Percentiles rank a stretch among this genome's conserved stretches.
Evolutionary conservation across 2,113 vertebrate genomes (phyloP).

Genomic region (Leiothrix lutea): DNA sequence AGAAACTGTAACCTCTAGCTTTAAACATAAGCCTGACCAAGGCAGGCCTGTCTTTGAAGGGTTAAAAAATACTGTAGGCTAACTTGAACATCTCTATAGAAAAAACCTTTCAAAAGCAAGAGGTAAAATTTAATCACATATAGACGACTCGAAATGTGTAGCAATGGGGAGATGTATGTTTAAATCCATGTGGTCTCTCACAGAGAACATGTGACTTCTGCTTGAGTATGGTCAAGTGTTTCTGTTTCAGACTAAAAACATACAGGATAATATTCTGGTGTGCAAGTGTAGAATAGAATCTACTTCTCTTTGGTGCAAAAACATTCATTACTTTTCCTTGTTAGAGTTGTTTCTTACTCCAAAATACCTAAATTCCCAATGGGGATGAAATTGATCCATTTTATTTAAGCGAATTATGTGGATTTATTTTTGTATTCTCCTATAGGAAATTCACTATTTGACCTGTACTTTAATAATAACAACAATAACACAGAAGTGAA

Average conservation of each 20-base stretch:
- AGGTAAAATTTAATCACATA: not conserved
- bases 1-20: not conserved
- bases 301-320: not conserved
- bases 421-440: not conserved
- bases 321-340: not conserved
- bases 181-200: not conserved
- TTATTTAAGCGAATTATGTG: not conserved
- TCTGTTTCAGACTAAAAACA: not conserved
- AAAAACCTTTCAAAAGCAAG: not conserved
- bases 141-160: not conserved
- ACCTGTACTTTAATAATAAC: not conserved
- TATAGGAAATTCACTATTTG: not conserved
- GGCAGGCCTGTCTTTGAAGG: not conserved
- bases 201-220: not conserved
- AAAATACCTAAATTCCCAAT: not conserved
- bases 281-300: not conserved
- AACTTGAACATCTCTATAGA: not conserved
- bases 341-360: not conserved
- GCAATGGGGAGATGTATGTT: not conserved
- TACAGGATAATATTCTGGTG: not conserved
- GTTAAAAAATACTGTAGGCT: not conserved
- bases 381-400: not conserved
- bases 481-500: not conserved
- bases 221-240: not conserved
- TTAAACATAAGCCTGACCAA: not conserved